phyloP scores from a whole-genome alignment of 2,888 invertebrate genomes.

The Pristionchus maxplancki region DNA sequence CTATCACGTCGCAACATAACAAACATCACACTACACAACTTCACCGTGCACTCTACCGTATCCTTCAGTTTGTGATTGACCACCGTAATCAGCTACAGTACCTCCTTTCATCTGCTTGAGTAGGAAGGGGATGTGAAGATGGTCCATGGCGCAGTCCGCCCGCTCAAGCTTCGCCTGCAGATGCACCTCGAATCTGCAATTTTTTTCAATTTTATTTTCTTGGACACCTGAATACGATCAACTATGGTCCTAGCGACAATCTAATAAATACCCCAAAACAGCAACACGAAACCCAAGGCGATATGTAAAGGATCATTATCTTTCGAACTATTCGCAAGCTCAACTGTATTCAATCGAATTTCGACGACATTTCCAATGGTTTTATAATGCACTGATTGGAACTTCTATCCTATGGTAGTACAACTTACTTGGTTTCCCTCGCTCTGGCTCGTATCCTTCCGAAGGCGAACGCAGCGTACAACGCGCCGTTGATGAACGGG shows the following conservation, averaged over 20 bases:
- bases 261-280: too few species aligned
- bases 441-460: conserved; percentile 61
- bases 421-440: conserved; percentile 54
- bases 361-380: background rate
- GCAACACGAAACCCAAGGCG: too few species aligned
- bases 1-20: background rate
- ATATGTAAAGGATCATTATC: too few species aligned
- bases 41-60: background rate
- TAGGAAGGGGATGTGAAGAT: conserved; percentile 59
- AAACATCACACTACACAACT: background rate
- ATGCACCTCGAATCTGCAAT: conserved; percentile 55
- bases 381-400: background rate
- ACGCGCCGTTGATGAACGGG: conserved; percentile 50
- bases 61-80: background rate
- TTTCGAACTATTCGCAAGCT: too few species aligned
- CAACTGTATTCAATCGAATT: too few species aligned
- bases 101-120: conserved; percentile 61
- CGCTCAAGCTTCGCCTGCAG: conserved; percentile 55
- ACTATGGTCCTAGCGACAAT: too few species aligned
- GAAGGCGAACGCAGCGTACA: conserved; percentile 58
- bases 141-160: conserved; percentile 54
- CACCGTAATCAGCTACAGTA: conserved; percentile 48
- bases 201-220: background rate
- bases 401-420: background rate
- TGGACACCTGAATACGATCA: background rate